Conservation (phyloP, 2,888 invertebrate genomes). For the Drosophila paucipuncta region DNA sequence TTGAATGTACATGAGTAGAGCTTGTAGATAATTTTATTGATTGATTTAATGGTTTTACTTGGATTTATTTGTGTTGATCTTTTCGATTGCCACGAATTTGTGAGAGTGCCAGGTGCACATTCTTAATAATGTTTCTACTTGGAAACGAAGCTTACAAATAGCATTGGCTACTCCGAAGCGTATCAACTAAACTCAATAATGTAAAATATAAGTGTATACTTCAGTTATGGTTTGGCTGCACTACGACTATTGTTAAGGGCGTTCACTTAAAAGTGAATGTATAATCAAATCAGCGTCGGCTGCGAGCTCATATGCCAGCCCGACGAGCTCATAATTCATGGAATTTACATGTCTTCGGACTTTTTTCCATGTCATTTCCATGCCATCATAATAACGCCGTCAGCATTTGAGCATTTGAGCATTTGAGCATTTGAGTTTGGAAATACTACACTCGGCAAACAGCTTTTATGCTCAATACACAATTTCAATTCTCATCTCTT, state of each 20-base stretch:
- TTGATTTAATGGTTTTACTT: conserved; percentile 52
- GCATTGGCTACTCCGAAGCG: neutral
- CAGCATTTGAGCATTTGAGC: neutral
- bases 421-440: neutral
- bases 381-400: conserved; percentile 26
- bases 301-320: conserved; percentile 18
- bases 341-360: conserved; percentile 42
- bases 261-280: neutral
- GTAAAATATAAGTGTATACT: neutral
- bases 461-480: conserved; percentile 39
- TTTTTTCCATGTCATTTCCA: conserved; percentile 38
- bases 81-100: conserved; percentile 38
- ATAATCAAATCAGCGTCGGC: conserved; percentile 1
- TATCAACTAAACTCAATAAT: neutral
- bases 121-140: neutral
- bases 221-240: neutral
- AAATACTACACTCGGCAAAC: conserved; percentile 33
- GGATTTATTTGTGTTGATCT: conserved; percentile 36
- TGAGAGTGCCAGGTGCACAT: conserved; percentile 15
- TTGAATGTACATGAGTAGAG: conserved; percentile 53
- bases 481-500: conserved; percentile 56
- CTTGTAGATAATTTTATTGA: conserved; percentile 60
- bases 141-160: neutral
- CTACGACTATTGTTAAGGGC: neutral
- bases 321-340: conserved; percentile 47